Conservation (phyloP, 37 sponge, comb jelly and placozoan genomes). For the Hormiphora californensis region DNA sequence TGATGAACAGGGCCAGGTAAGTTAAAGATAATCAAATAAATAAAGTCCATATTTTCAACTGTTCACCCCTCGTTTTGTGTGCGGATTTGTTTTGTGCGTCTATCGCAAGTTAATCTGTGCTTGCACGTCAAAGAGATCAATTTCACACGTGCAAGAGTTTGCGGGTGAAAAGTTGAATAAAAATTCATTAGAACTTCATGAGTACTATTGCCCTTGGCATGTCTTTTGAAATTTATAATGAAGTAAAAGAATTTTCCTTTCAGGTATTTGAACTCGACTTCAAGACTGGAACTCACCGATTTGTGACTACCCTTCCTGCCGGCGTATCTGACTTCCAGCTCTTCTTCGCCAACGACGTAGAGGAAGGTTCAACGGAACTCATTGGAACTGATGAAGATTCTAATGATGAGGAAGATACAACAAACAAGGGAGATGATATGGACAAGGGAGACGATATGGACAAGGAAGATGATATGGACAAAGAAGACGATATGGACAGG, state of each 20-base stretch:
- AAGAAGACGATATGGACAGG: too few species aligned
- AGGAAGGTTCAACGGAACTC: too few species aligned
- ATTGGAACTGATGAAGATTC: too few species aligned
- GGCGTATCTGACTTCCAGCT: background rate
- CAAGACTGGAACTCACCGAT: background rate
- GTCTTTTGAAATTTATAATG: background rate
- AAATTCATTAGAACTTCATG: background rate
- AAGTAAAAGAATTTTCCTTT: background rate
- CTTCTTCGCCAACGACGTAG: background rate
- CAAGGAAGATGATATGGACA: background rate
- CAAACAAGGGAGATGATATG: slow-evolving; percentile 19
- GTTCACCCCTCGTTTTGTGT: too few species aligned
- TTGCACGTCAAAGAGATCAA: too few species aligned
- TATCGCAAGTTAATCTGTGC: too few species aligned
- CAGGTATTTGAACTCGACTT: background rate
- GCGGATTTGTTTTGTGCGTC: too few species aligned
- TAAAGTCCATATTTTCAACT: too few species aligned
- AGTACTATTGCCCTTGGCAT: background rate
- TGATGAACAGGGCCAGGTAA: background rate
- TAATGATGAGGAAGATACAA: too few species aligned
- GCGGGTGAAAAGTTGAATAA: too few species aligned
- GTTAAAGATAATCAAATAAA: too few species aligned
- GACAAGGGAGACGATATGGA: background rate
- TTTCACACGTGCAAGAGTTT: too few species aligned
- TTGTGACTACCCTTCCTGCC: background rate